Evolutionary conservation across 37 sponge, comb jelly and placozoan species (phyloP), one percentile per base, ranked within the genome.

Genomic region (Agelas oroides): DNA sequence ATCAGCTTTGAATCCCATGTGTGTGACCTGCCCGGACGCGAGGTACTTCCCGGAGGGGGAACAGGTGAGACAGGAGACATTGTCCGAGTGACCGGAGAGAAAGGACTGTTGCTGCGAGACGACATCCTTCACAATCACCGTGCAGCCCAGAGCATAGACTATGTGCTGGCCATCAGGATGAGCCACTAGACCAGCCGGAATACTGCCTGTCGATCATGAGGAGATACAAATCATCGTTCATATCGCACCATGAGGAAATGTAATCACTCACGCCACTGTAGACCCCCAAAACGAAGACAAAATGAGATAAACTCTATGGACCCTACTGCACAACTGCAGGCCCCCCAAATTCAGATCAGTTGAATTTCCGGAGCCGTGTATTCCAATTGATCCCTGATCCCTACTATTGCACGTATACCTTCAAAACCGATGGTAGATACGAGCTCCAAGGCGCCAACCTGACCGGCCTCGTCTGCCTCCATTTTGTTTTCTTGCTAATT

Each of bases 1-100:
- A 60, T 98, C 99, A 71, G 99, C 99, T 78, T 94, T 96, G 90
- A 98, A 98, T 18, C 99, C 99, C 99, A 98, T 98, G 93, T 94
- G 92, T 0, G 99, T 96, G 14, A 92, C 84, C 79, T 97, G 98
- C 0, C 98, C 98, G 32, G 98, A 97, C 13, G 96, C 98, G 1
- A 97, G 61, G 65, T 84, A 97, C 17, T 59, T 17, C 17, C 98
- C 98, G 5, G 92, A 90, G 23, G 76, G 67, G 33, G 96, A 95
- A 61, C 95, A 88, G 30, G 95, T 87, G 11, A 98, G 38, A 63
- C 97, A 96, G n/a, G 95, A 94, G 17, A 98, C 84, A 53, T 89
- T 82, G 85, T 94, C 86, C 14, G 91, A 88, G 83, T 98, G 99
- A 17, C 99, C 99, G 11, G 73, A 56, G 46, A 98, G 95, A 62